phyloP scores from a whole-genome alignment of 2,888 invertebrate genomes.

The Hybos culiciformis region DNA sequence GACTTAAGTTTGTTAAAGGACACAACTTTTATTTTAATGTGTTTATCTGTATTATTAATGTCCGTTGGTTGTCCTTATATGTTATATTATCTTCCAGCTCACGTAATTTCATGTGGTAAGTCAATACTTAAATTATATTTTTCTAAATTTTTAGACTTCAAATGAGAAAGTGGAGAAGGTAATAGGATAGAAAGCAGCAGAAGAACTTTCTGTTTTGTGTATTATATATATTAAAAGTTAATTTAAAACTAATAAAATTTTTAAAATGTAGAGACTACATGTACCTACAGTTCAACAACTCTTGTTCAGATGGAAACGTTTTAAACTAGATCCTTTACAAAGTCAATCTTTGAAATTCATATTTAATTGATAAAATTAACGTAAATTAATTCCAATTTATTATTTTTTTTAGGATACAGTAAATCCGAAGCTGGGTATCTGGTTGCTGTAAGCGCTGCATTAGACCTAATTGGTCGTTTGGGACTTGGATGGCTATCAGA shows the following conservation, averaged over 20 bases:
- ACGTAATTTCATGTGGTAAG: constrained; percentile 48
- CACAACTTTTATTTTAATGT: constrained; percentile 55
- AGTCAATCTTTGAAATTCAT: not conserved
- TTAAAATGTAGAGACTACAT: too few species aligned
- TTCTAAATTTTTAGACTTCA: too few species aligned
- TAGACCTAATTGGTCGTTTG: constrained; percentile 56
- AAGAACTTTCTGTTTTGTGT: too few species aligned
- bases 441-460: constrained; percentile 58
- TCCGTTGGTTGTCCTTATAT: constrained; percentile 66
- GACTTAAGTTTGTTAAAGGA: constrained; percentile 54
- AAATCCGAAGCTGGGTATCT: constrained; percentile 46
- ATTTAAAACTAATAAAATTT: not conserved
- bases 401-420: constrained; percentile 26
- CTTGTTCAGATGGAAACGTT: too few species aligned
- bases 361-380: not conserved
- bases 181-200: too few species aligned
- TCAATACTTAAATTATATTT: not conserved
- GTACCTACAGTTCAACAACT: too few species aligned
- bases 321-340: too few species aligned
- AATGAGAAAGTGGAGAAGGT: too few species aligned
- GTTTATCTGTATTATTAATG: constrained; percentile 58
- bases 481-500: constrained; percentile 63
- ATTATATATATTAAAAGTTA: not conserved
- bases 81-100: constrained; percentile 60
- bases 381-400: not conserved